Evolutionary conservation across 2,888 invertebrate genomes (phyloP).

Genomic region (Polydrusus pterygomalis): DNA sequence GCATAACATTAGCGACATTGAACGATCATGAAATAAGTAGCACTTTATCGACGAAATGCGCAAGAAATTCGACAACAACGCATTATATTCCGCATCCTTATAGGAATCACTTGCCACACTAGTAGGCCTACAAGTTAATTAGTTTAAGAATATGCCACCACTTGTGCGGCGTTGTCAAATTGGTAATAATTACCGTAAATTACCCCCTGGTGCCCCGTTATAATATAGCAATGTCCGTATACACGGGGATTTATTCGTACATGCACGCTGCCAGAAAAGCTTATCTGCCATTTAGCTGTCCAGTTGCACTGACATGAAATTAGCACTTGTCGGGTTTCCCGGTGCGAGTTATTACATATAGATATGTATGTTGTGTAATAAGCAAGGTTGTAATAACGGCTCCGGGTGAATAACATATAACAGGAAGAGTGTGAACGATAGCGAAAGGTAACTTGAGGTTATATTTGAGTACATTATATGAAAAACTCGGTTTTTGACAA

Average conservation of each 20-base stretch:
- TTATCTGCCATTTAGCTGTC: slow-evolving; percentile 48
- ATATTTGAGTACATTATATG: no score
- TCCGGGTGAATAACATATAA: slow-evolving; percentile 38
- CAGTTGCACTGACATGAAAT: slow-evolving; percentile 38
- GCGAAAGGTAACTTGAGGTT: slow-evolving; percentile 50
- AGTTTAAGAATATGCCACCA: slow-evolving; percentile 17
- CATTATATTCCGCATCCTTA: no score
- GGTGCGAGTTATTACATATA: slow-evolving; percentile 3
- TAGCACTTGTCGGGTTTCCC: slow-evolving; percentile 35
- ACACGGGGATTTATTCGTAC: slow-evolving; percentile 30
- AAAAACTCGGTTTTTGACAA: no score
- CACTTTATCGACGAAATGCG: no score
- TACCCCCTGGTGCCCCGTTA: slow-evolving; percentile 31
- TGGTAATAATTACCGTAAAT: slow-evolving; percentile 26
- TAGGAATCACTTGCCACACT: no score
- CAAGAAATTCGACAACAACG: no score
- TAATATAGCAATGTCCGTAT: slow-evolving; percentile 22
- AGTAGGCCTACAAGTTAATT: not conserved
- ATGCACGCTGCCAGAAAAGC: slow-evolving; percentile 27
- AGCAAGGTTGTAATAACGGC: slow-evolving; percentile 49
- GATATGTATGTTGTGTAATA: slow-evolving; percentile 41
- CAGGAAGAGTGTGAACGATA: slow-evolving; percentile 42
- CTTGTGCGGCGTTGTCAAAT: slow-evolving; percentile 16
- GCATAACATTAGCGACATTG: no score
- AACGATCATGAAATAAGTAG: no score